These are phyloP conservation scores for Diarsia brunnea DNA, from an alignment of 2,888 invertebrate genomes.

Conservation along the genomic window DNA sequence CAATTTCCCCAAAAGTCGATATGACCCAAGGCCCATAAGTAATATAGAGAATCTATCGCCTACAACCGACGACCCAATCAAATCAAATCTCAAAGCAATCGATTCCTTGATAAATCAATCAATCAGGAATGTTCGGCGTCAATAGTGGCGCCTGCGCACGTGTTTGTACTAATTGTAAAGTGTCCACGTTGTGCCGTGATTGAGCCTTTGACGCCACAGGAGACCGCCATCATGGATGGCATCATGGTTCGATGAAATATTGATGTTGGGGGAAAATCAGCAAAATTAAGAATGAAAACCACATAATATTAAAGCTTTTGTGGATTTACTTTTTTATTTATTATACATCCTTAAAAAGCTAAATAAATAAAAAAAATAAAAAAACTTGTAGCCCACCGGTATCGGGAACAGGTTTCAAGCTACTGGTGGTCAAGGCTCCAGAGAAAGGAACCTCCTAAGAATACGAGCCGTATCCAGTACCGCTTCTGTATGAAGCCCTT, in stretches of 20 bases:
- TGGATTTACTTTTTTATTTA: not conserved
- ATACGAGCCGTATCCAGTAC: too few species aligned
- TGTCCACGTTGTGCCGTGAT: slow-evolving; percentile 19
- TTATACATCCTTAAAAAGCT: too few species aligned
- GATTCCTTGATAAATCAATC: slow-evolving; percentile 45
- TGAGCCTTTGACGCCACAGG: slow-evolving; percentile 21
- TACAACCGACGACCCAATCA: slow-evolving; percentile 13
- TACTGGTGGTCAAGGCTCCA: too few species aligned
- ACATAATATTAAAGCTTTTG: not conserved
- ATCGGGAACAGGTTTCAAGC: too few species aligned
- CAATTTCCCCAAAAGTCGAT: not conserved
- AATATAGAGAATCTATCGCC: not conserved
- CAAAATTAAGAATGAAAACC: not conserved
- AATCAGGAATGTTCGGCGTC: slow-evolving; percentile 42
- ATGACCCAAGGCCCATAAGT: not conserved
- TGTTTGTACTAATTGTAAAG: not conserved
- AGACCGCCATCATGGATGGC: slow-evolving; percentile 14
- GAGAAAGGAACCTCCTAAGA: too few species aligned
- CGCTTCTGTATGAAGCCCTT: too few species aligned
- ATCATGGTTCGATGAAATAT: not conserved
- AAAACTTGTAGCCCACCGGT: too few species aligned
- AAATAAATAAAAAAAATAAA: too few species aligned
- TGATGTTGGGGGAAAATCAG: not conserved
- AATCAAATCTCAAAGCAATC: slow-evolving; percentile 13
- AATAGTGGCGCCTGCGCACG: slow-evolving; percentile 15